phyloP scores from a whole-genome alignment of 1,140 invertebrate species.

The Odontomachus brunneus region DNA sequence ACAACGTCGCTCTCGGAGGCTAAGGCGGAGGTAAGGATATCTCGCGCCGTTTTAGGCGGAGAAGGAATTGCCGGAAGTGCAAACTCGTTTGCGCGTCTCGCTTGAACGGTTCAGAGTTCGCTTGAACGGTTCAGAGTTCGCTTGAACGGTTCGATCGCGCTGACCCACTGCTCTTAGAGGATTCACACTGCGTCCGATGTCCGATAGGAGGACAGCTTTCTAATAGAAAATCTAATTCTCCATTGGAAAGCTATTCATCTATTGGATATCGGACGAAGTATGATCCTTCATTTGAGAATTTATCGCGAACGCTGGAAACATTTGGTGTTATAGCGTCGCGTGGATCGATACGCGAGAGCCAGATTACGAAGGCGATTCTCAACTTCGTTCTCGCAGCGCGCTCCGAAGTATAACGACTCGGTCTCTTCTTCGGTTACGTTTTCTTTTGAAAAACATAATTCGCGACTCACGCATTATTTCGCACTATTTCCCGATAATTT shows the following conservation, averaged over 20 bases:
- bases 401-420: constrained; percentile 9
- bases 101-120: constrained; percentile 72
- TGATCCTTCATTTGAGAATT: constrained; percentile 68
- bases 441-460: background rate
- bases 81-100: too few relatives aligned
- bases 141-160: too few relatives aligned
- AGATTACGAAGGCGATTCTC: background rate
- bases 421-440: background rate
- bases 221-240: too few relatives aligned
- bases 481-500: constrained; percentile 25
- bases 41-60: too few relatives aligned
- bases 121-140: too few relatives aligned
- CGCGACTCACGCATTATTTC: constrained; percentile 23
- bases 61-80: constrained; percentile 76
- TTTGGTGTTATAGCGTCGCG: constrained; percentile 58
- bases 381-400: constrained; percentile 26
- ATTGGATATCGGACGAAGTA: too few relatives aligned
- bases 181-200: too few relatives aligned
- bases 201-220: too few relatives aligned
- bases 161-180: constrained; percentile 77
- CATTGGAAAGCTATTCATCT: too few relatives aligned
- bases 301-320: constrained; percentile 61
- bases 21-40: too few relatives aligned
- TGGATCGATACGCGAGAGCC: constrained; percentile 60
- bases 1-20: too few relatives aligned